Evolutionary conservation across 92 coral and sea anemone species (phyloP).

Genomic region (Epizoanthus scotinus): DNA sequence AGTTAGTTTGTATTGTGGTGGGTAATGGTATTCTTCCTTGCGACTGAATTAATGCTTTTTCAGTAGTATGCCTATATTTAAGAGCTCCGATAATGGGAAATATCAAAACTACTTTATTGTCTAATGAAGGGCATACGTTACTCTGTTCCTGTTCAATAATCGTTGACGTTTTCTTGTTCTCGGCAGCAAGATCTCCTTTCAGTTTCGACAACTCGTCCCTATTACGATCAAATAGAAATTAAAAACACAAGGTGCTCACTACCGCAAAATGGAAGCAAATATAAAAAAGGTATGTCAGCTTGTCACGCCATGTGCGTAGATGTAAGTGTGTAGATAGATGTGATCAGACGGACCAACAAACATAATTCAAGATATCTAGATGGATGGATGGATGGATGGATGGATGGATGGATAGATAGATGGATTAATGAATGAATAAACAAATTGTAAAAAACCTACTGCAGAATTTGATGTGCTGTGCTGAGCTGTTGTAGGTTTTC

Average conservation of each 20-base stretch:
- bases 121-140: not conserved
- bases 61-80: too few relatives aligned
- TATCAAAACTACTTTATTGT: too few relatives aligned
- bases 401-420: not conserved
- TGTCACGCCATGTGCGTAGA: not conserved
- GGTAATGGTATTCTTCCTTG: too few relatives aligned
- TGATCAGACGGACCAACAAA: too few relatives aligned
- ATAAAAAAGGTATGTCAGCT: too few relatives aligned
- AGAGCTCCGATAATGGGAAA: too few relatives aligned
- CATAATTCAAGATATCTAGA: too few relatives aligned
- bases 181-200: slow-evolving; percentile 7
- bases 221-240: not conserved
- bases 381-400: not conserved
- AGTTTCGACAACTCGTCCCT: slow-evolving; percentile 15
- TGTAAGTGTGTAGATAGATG: too few relatives aligned
- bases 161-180: slow-evolving; percentile 7
- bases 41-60: too few relatives aligned
- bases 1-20: too few relatives aligned
- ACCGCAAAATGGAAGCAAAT: not conserved
- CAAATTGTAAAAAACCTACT: slow-evolving; percentile 2
- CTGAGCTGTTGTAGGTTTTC: slow-evolving; percentile 25
- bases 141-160: slow-evolving; percentile 32
- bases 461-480: slow-evolving; percentile 22
- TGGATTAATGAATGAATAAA: not conserved
- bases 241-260: not conserved